phyloP scores from a whole-genome alignment of 2,888 invertebrate genomes.

The Lapara coniferarum region DNA sequence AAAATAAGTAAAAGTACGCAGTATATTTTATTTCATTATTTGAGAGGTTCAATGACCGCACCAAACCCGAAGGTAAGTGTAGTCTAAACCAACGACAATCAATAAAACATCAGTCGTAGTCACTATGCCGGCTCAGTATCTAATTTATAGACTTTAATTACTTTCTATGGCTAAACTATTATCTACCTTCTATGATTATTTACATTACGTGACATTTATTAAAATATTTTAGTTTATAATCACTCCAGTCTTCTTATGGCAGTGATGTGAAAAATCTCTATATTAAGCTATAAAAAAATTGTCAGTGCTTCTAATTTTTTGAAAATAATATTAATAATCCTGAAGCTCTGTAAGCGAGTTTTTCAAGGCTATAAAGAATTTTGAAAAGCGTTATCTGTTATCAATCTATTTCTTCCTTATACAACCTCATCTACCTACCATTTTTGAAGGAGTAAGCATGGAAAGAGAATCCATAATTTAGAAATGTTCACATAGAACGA shows the following conservation, averaged over 20 bases:
- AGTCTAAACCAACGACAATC: not conserved
- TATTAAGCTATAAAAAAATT: conserved; percentile 28
- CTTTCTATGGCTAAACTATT: not conserved
- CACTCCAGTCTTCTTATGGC: conserved; percentile 42
- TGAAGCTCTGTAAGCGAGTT: conserved; percentile 37
- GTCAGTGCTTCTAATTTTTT: not conserved
- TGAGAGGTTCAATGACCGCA: not conserved
- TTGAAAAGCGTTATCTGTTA: conserved; percentile 48
- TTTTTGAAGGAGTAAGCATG: conserved; percentile 82
- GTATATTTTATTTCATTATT: not conserved
- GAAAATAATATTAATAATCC: conserved; percentile 24
- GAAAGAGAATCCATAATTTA: conserved; percentile 80
- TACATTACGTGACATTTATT: conserved; percentile 3
- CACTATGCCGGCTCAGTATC: not conserved
- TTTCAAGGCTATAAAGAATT: conserved; percentile 18
- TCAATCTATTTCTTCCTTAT: conserved; percentile 67
- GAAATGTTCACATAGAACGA: conserved; percentile 56
- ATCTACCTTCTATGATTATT: conserved; percentile 3
- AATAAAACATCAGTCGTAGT: not conserved
- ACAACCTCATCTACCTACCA: conserved; percentile 84
- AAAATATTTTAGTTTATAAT: conserved; percentile 8
- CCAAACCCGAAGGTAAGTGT: not conserved
- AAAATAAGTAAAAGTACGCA: not conserved
- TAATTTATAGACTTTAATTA: not conserved
- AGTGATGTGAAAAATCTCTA: conserved; percentile 29